phyloP scores from a whole-genome alignment of 2,797 vertebrate genomes.

The Lithobates sylvaticus region DNA sequence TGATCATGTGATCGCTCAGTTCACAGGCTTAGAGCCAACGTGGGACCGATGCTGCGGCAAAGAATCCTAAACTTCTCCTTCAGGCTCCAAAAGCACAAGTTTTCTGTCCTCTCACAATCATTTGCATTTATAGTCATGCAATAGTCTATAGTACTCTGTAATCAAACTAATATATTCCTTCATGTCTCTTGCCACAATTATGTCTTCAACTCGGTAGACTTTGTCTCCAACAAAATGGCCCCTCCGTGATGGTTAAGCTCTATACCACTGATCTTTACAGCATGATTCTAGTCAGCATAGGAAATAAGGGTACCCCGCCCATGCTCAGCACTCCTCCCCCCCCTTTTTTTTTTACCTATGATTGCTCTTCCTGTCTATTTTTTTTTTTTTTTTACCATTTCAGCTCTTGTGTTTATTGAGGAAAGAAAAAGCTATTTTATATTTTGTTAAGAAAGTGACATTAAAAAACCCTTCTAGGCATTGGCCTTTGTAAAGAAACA shows the following conservation, averaged over 20 bases:
- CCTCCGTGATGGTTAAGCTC: not conserved
- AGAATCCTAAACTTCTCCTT: too few relatives aligned
- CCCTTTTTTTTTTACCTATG: slow-evolving; percentile 25
- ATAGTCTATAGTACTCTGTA: too few relatives aligned
- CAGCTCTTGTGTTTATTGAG: slow-evolving; percentile 88
- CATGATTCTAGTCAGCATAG: slow-evolving; percentile 3
- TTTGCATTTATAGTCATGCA: too few relatives aligned
- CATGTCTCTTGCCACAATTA: too few relatives aligned
- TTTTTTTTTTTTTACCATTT: slow-evolving; percentile 76
- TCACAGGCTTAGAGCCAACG: too few relatives aligned
- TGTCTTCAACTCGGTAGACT: not conserved
- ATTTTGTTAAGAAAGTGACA: slow-evolving; percentile 89
- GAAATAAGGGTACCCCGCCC: not conserved
- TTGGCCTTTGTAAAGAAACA: slow-evolving; percentile 99
- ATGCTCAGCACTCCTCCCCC: slow-evolving; percentile 48
- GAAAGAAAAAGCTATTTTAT: slow-evolving; percentile 85
- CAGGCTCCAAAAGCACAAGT: too few relatives aligned
- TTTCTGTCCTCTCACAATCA: too few relatives aligned
- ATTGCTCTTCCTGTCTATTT: slow-evolving; percentile 64
- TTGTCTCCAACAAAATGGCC: not conserved
- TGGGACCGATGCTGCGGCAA: too few relatives aligned
- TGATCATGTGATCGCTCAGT: too few relatives aligned
- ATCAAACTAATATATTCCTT: too few relatives aligned
- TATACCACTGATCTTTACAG: not conserved
- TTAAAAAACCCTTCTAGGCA: slow-evolving; percentile 83